phyloP scores from a whole-genome alignment of 92 coral and sea anemone species.

The Montipora capitata region DNA sequence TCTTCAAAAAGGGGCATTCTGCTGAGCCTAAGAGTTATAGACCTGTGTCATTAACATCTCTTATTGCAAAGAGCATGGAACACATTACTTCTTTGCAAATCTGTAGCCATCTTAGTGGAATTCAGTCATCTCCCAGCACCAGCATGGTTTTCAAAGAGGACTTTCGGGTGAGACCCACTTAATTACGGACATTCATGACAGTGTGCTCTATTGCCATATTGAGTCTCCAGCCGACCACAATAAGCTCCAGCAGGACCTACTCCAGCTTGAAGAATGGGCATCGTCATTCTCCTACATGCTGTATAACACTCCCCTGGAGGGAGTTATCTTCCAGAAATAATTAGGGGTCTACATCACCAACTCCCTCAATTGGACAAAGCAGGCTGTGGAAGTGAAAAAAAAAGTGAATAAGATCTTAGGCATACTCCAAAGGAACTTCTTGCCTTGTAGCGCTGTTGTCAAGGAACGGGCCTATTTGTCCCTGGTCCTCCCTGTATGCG shows the following conservation, averaged over 20 bases:
- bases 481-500: not conserved
- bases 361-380: too few relatives aligned
- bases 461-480: too few relatives aligned
- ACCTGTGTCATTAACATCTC: not conserved
- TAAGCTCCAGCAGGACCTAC: not conserved
- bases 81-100: slow-evolving; percentile 40
- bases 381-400: too few relatives aligned
- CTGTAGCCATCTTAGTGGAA: slow-evolving; percentile 49
- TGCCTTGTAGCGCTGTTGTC: too few relatives aligned
- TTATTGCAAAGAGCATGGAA: slow-evolving; percentile 3
- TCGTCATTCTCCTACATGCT: not conserved
- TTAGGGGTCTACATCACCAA: not conserved
- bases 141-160: slow-evolving; percentile 25
- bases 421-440: not conserved
- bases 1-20: slow-evolving; percentile 33
- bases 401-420: too few relatives aligned
- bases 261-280: not conserved
- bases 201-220: not conserved
- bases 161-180: slow-evolving; percentile 22
- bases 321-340: not conserved
- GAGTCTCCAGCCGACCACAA: too few relatives aligned
- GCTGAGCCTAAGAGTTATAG: slow-evolving; percentile 41
- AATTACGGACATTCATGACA: slow-evolving; percentile 32
- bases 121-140: slow-evolving; percentile 47
- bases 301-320: not conserved